Percentiles rank a stretch among this genome's conserved stretches.
Evolutionary conservation across 2,113 vertebrate genomes (phyloP).

Genomic region (Oenanthe melanoleuca): DNA sequence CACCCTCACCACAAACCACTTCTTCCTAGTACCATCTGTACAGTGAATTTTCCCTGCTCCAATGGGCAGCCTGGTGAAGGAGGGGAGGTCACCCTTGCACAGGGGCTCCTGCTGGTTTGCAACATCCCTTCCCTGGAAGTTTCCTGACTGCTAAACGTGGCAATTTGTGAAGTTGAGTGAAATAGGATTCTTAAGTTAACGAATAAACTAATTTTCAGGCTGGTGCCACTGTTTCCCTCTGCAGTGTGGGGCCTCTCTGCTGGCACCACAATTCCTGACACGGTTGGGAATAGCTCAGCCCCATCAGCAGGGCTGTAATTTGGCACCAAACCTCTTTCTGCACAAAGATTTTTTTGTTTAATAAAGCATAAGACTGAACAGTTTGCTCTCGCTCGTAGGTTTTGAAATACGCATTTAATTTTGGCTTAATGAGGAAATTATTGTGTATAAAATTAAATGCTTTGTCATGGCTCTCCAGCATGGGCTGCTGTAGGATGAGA

Average conservation of each 20-base stretch:
- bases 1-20: background rate
- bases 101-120: background rate
- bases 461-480: background rate
- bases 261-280: background rate
- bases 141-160: background rate
- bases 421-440: slow-evolving; percentile 51
- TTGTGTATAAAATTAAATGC: slow-evolving; percentile 16
- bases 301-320: slow-evolving; percentile 3
- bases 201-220: background rate
- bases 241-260: background rate
- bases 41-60: background rate
- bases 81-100: background rate
- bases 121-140: background rate
- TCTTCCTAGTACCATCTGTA: accelerated
- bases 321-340: slow-evolving; percentile 11
- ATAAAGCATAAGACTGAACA: slow-evolving; percentile 39
- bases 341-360: slow-evolving; percentile 17
- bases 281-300: background rate
- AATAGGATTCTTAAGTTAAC: background rate
- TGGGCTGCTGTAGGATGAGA: background rate
- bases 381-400: slow-evolving; percentile 25
- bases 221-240: background rate
- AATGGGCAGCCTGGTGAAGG: accelerated
- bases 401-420: slow-evolving; percentile 74
- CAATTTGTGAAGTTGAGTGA: background rate